phyloP scores from a whole-genome alignment of 2,888 invertebrate species.

The Ischnura elegans region DNA sequence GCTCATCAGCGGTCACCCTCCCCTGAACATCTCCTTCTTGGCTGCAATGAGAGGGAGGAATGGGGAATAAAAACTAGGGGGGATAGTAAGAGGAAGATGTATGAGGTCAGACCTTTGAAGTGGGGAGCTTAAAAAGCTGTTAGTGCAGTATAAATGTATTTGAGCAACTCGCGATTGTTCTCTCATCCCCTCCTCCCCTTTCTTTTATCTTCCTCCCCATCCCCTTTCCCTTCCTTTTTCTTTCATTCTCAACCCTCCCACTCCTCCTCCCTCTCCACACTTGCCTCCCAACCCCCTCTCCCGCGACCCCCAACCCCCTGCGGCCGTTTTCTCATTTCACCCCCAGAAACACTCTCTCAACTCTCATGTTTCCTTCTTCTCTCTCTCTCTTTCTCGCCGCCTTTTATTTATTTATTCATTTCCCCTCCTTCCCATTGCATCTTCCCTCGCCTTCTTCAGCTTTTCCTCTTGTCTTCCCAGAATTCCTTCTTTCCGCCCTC shows the following conservation, averaged over 20 bases:
- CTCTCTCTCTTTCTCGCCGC: neutral
- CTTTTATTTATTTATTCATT: neutral
- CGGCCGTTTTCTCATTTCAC: neutral
- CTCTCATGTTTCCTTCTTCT: neutral
- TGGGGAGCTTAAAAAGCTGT: slow-evolving; percentile 64
- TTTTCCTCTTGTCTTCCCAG: neutral
- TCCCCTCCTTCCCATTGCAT: too few relatives aligned
- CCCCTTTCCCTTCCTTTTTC: neutral
- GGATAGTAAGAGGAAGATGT: neutral
- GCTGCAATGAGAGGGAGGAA: neutral
- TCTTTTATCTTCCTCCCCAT: neutral
- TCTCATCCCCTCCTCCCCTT: neutral
- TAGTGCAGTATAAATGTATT: slow-evolving; percentile 62
- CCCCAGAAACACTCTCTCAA: neutral
- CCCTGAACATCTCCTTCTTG: neutral
- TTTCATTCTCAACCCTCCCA: neutral
- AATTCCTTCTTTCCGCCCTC: neutral
- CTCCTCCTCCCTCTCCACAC: too few relatives aligned
- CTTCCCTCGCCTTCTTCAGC: neutral
- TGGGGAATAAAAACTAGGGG: neutral
- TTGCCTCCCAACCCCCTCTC: neutral
- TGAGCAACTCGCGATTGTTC: slow-evolving; percentile 57
- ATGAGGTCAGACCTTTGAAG: slow-evolving; percentile 52
- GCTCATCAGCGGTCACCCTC: neutral
- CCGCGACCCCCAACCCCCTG: neutral